Evolutionary conservation across 2,797 vertebrate genomes (phyloP).

Genomic region (Brachymystax lenok): DNA sequence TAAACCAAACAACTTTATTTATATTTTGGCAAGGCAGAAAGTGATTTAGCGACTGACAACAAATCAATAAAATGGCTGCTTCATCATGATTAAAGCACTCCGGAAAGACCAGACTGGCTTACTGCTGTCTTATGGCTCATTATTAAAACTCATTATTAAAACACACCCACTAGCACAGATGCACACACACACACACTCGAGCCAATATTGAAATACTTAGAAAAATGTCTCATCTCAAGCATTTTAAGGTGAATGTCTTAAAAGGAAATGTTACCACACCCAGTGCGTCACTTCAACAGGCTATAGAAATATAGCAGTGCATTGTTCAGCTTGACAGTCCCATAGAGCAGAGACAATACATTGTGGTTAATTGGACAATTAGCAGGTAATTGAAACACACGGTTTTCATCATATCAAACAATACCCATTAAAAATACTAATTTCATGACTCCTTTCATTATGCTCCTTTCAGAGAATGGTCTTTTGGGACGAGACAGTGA

Average conservation of each 20-base stretch:
- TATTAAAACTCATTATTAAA: conserved; percentile 61
- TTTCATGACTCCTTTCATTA: conserved; percentile 66
- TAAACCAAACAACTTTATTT: conserved; percentile 38
- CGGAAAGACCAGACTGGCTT: conserved; percentile 55
- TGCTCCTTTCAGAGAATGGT: conserved; percentile 48
- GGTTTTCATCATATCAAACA: conserved; percentile 60
- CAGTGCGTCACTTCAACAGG: conserved; percentile 12
- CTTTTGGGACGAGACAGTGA: conserved; percentile 38
- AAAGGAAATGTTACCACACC: conserved; percentile 4
- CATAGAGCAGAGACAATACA: conserved; percentile 40
- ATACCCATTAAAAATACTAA: conserved; percentile 62
- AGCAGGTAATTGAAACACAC: conserved; percentile 65
- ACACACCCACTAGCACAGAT: no score
- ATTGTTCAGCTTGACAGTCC: conserved; percentile 41
- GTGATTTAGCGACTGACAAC: conserved; percentile 58
- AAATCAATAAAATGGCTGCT: conserved; percentile 67
- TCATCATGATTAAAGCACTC: conserved; percentile 54
- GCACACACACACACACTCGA: conserved; percentile 2
- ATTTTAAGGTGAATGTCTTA: neutral
- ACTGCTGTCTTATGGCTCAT: conserved; percentile 55
- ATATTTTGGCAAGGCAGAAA: conserved; percentile 29
- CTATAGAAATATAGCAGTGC: conserved; percentile 34
- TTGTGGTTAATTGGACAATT: conserved; percentile 57
- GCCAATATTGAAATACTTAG: neutral
- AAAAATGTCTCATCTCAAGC: neutral